Conservation (phyloP, 2,888 invertebrate genomes). For the Steinernema hermaphroditum region DNA sequence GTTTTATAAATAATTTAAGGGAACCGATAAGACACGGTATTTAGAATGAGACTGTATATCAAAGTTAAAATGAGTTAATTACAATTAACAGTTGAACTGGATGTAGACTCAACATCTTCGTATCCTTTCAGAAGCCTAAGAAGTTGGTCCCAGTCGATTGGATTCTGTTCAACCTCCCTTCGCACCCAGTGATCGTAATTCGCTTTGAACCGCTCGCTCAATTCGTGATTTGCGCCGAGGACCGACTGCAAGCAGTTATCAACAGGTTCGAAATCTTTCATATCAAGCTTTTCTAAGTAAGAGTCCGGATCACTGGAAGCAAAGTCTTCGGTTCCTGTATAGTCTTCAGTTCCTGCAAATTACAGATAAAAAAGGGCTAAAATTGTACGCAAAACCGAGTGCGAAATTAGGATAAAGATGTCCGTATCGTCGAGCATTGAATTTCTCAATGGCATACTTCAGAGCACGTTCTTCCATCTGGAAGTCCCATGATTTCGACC, state of each 20-base stretch:
- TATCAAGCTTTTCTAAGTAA: slow-evolving; percentile 38
- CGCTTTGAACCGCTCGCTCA: slow-evolving; percentile 68
- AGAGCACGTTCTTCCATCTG: slow-evolving; percentile 94
- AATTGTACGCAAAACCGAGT: slow-evolving; percentile 65
- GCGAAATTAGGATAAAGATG: slow-evolving; percentile 53
- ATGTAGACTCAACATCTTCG: too few species aligned
- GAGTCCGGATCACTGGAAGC: not conserved
- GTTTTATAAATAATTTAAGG: too few species aligned
- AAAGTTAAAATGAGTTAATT: too few species aligned
- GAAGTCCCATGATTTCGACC: slow-evolving; percentile 96
- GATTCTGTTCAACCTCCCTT: slow-evolving; percentile 82
- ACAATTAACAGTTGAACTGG: too few species aligned
- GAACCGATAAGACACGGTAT: too few species aligned
- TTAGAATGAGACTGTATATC: too few species aligned
- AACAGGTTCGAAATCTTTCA: slow-evolving; percentile 52
- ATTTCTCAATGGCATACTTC: slow-evolving; percentile 89
- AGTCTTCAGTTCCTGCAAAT: slow-evolving; percentile 13
- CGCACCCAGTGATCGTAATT: slow-evolving; percentile 90
- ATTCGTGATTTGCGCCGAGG: slow-evolving; percentile 54
- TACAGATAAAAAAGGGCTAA: not conserved
- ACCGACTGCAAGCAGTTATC: slow-evolving; percentile 54
- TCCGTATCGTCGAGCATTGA: slow-evolving; percentile 88
- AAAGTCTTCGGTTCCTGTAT: not conserved
- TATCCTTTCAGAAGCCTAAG: slow-evolving; percentile 36
- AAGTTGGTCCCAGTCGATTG: slow-evolving; percentile 73